These are phyloP conservation scores for Chamaea fasciata DNA, from an alignment of 2,113 vertebrate genomes.

Conservation along the genomic window DNA sequence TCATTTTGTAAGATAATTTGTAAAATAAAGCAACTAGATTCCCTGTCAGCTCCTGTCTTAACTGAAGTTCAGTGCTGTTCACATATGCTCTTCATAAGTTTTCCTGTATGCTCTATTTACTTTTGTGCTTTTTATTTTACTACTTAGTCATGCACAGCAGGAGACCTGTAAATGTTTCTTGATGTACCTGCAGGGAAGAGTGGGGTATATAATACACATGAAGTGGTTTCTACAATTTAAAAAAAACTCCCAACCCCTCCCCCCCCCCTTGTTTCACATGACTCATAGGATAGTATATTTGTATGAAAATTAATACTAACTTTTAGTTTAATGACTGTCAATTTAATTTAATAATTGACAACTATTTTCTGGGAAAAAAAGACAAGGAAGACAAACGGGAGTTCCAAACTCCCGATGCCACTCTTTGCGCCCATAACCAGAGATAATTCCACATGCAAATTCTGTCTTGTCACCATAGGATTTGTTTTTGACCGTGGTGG, in stretches of 20 bases:
- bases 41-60: background rate
- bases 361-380: background rate
- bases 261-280: background rate
- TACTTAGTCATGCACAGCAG: background rate
- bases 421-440: background rate
- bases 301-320: background rate
- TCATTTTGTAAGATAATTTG: background rate
- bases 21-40: background rate
- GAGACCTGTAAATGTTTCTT: background rate
- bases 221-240: background rate
- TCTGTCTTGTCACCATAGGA: background rate
- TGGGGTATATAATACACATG: background rate
- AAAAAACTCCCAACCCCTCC: too few relatives aligned
- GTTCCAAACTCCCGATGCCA: background rate
- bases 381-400: background rate
- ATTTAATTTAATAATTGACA: background rate
- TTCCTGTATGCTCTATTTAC: background rate
- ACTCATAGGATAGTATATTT: background rate
- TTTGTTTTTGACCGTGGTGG: background rate
- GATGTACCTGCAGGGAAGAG: background rate
- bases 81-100: background rate
- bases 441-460: background rate
- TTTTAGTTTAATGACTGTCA: background rate
- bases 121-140: background rate
- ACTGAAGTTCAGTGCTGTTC: background rate